Conservation (phyloP, 2,888 invertebrate species). For the Drosophila kanekoi region DNA sequence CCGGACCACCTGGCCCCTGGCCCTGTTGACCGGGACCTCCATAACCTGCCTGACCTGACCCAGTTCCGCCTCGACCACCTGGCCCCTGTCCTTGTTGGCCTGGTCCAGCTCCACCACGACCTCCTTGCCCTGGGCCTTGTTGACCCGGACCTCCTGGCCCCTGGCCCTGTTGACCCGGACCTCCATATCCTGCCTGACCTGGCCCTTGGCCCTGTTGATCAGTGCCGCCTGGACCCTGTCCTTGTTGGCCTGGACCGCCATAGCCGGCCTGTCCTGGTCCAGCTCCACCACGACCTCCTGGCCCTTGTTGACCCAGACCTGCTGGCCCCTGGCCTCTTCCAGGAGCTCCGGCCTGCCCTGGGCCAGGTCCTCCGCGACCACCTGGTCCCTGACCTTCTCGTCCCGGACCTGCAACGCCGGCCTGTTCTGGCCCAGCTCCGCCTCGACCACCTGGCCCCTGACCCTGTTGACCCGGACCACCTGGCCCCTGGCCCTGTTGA, state of each 20-base stretch:
- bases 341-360: no score
- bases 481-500: not conserved
- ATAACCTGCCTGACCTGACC: not conserved
- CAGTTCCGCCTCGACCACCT: no score
- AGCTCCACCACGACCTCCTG: no score
- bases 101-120: no score
- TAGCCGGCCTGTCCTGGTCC: not conserved
- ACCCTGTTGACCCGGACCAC: not conserved
- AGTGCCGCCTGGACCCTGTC: not conserved
- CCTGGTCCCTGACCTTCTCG: not conserved
- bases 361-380: not conserved
- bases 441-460: not conserved
- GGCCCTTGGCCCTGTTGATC: no score
- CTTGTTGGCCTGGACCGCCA: not conserved
- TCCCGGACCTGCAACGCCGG: not conserved
- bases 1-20: not conserved
- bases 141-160: slow-evolving; percentile 5
- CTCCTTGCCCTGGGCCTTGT: no score
- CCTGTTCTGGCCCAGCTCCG: not conserved
- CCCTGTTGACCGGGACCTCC: not conserved
- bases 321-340: no score
- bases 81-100: not conserved
- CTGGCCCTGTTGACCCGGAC: not conserved
- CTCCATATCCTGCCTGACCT: slow-evolving; percentile 1
- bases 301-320: not conserved